Percentiles rank a stretch among this genome's conserved stretches.
Conservation (phyloP, 1,140 invertebrate species). For the Orius insidiosus region DNA sequence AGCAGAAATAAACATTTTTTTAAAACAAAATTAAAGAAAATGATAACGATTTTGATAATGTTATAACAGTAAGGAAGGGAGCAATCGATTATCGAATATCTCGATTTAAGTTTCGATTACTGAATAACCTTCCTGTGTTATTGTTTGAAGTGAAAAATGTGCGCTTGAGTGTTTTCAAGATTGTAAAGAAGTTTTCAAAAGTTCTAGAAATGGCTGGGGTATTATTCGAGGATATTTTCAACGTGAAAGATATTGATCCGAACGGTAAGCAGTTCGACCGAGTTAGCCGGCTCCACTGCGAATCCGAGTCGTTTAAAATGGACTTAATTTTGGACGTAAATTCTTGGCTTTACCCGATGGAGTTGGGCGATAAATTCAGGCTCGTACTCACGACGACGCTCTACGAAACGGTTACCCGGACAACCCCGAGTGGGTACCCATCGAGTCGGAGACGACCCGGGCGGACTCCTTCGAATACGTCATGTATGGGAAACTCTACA, state of each 20-base stretch:
- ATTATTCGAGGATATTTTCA: constrained; percentile 98
- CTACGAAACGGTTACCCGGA: constrained; percentile 93
- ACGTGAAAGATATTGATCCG: constrained; percentile 98
- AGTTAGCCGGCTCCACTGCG: constrained; percentile 89
- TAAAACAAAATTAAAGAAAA: too few species aligned
- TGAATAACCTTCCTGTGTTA: too few species aligned
- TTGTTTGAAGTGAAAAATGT: too few species aligned
- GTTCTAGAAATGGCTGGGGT: constrained; percentile 94
- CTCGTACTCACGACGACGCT: constrained; percentile 87
- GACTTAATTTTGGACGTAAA: constrained; percentile 96
- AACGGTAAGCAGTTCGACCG: constrained; percentile 98
- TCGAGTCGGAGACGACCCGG: constrained; percentile 58
- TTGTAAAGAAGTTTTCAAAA: too few species aligned
- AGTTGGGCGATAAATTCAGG: constrained; percentile 87
- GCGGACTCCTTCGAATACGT: constrained; percentile 98
- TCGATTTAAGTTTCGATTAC: too few species aligned
- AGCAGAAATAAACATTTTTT: too few species aligned
- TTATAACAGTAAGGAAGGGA: too few species aligned
- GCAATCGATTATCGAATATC: too few species aligned
- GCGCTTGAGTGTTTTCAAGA: too few species aligned
- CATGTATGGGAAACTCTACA: constrained; percentile 98
- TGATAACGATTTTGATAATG: too few species aligned
- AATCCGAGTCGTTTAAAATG: constrained; percentile 99
- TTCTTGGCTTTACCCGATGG: constrained; percentile 95
- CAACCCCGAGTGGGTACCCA: constrained; percentile 81